A percentile compares a stretch with the other conserved stretches of the same genome.
phyloP scores from a whole-genome alignment of 1,140 invertebrate species.

The Leguminivora glycinivorella region DNA sequence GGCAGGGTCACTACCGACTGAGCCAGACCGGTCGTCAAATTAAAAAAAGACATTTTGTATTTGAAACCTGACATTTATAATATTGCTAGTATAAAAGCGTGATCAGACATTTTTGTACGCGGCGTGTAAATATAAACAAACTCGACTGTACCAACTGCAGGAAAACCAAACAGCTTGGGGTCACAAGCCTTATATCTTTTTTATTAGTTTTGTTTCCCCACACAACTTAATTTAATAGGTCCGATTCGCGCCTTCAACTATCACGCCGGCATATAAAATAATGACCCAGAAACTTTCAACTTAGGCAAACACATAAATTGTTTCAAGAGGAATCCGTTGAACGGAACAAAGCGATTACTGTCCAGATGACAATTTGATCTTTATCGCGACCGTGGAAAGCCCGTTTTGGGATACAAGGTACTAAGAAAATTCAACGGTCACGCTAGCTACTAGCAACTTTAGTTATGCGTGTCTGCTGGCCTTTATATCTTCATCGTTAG shows the following conservation, averaged over 20 bases:
- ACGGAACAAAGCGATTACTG: slow-evolving; percentile 40
- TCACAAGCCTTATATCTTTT: too few species aligned
- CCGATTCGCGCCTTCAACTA: slow-evolving; percentile 9
- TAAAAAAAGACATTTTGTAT: too few species aligned
- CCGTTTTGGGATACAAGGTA: slow-evolving; percentile 32
- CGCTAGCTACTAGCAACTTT: slow-evolving; percentile 1
- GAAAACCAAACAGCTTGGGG: too few species aligned
- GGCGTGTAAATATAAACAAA: too few species aligned
- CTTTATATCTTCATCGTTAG: neutral
- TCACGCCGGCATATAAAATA: slow-evolving; percentile 49
- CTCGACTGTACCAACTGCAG: too few species aligned
- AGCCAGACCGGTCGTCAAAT: too few species aligned
- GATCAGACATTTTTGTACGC: too few species aligned
- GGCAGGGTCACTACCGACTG: too few species aligned
- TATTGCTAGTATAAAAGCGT: too few species aligned
- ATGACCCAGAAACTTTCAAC: slow-evolving; percentile 59
- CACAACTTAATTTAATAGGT: slow-evolving; percentile 23
- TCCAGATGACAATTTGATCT: slow-evolving; percentile 30
- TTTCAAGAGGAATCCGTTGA: slow-evolving; percentile 59
- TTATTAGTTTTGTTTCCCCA: neutral
- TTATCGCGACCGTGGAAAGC: slow-evolving; percentile 36
- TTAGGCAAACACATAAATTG: slow-evolving; percentile 72
- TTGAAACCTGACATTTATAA: too few species aligned
- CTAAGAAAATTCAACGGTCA: slow-evolving; percentile 25
- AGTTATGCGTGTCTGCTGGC: neutral